A percentile compares a stretch with the other conserved stretches of the same genome.
phyloP scores from a whole-genome alignment of 2,113 vertebrate species.

The Clupea harengus region DNA sequence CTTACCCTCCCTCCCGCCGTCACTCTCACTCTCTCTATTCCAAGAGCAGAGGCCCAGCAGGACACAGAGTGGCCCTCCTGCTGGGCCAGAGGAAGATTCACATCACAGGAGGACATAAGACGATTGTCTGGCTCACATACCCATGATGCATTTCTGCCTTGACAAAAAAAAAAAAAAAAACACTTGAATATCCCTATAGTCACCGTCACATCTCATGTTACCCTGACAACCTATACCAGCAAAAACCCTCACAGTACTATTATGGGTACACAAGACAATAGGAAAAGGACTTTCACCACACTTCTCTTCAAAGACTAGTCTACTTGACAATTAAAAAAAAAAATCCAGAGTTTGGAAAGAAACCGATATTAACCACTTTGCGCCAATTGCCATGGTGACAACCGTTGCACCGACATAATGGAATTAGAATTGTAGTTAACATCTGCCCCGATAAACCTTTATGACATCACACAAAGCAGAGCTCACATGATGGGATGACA shows the following conservation, averaged over 20 bases:
- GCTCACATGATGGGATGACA: constrained; percentile 1
- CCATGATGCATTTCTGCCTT: constrained; percentile 2
- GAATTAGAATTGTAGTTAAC: not conserved
- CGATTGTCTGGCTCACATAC: constrained; percentile 14
- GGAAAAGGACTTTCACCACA: not conserved
- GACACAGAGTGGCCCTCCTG: not conserved
- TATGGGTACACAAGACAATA: not conserved
- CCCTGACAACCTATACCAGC: not conserved
- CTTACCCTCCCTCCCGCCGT: not conserved
- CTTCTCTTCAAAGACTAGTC: constrained; percentile 1
- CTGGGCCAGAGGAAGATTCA: not conserved
- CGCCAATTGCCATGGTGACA: not conserved
- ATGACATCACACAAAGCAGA: constrained; percentile 15
- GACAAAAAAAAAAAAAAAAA: not conserved
- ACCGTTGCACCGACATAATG: not conserved
- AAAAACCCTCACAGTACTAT: not conserved
- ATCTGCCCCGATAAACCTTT: not conserved
- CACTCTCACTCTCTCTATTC: not conserved
- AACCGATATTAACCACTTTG: not conserved
- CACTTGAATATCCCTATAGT: not conserved
- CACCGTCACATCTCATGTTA: not conserved
- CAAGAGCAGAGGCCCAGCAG: not conserved
- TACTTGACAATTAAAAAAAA: not conserved
- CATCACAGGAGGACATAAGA: not conserved
- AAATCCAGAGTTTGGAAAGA: not conserved